Base-by-base conservation (phyloP, 2,797 vertebrate genomes). In the Uromys caudimaculatus region DNA sequence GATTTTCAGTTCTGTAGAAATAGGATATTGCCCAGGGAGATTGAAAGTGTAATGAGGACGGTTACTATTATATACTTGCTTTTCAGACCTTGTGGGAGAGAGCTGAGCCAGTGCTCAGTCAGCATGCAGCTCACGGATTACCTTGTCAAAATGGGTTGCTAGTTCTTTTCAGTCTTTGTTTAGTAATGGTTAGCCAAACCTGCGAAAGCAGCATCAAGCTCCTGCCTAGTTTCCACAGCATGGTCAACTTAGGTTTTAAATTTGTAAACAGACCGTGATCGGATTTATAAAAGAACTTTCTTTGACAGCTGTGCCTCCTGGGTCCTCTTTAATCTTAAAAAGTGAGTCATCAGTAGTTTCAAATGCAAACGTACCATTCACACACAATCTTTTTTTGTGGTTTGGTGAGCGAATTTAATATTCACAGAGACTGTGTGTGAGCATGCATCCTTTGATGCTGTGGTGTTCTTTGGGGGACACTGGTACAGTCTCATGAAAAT, bases 401-500 rank as follows among this genome's bases (percentile, higher is more conserved):
- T 82, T 78, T 89, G 73, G 56, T 52, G 27, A 44, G 10, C n/a
- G 32, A 38, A 12, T 52, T 86, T 89, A 67, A 17, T 60, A 50
- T n/a, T 44, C 71, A 47, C 24, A 3, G 54, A 47, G 38, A 94
- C 35, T 32, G 76, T 50, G 8, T 50, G 38, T 85, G 50, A 54
- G 16, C 41, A 35, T 47, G 27, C 27, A 0, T 23, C 82, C 52
- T 1, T 73, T 23, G 38, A 19, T 7, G 24, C 32, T 19, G 21
- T 0, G 24, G 24, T 64, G 10, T 92, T 78, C 64, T 54, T 0
- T 13, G n/a, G 54, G 69, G 44, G 75, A 44, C 60, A 27, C 23
- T 23, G 47, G 10, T 1, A 0, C 2, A 0, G 0, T 23, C 41
- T 38, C 38, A 16, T 0, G 11, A 35, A 82, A 32, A 38, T 60